Evolutionary conservation across 2,797 vertebrate genomes (phyloP).

Genomic region (Bradypodion pumilum): DNA sequence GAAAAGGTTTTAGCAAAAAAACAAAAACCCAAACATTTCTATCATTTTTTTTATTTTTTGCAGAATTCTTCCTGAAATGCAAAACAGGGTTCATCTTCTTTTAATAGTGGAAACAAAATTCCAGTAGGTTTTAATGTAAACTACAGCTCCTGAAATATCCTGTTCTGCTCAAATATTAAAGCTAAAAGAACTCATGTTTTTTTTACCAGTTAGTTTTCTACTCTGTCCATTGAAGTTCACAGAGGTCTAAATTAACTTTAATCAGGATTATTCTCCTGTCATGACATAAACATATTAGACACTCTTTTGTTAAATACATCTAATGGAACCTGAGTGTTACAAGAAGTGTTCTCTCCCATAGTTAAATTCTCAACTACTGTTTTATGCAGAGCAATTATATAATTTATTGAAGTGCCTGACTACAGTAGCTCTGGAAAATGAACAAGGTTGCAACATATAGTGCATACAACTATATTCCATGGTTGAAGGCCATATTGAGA

Average conservation of each 20-base stretch:
- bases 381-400: neutral
- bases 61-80: no score
- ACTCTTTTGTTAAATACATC: neutral
- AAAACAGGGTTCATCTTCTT: no score
- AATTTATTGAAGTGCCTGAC: neutral
- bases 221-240: conserved; percentile 49
- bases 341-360: neutral
- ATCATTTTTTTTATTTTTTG: no score
- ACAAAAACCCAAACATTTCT: no score
- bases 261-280: conserved; percentile 14
- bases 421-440: neutral
- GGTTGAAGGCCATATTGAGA: no score
- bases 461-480: no score
- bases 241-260: conserved; percentile 32
- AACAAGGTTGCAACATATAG: neutral
- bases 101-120: no score
- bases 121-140: no score
- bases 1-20: no score
- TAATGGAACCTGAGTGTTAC: neutral
- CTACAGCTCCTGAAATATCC: neutral
- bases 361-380: neutral
- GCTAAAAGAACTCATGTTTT: no score
- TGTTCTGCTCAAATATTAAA: neutral
- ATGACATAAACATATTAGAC: neutral
- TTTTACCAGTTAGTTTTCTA: neutral